Percentiles rank a stretch among this genome's conserved stretches.
These are phyloP conservation scores for Enteromius thamalakanensis DNA, from an alignment of 2,797 vertebrate species.

Conservation along the genomic window DNA sequence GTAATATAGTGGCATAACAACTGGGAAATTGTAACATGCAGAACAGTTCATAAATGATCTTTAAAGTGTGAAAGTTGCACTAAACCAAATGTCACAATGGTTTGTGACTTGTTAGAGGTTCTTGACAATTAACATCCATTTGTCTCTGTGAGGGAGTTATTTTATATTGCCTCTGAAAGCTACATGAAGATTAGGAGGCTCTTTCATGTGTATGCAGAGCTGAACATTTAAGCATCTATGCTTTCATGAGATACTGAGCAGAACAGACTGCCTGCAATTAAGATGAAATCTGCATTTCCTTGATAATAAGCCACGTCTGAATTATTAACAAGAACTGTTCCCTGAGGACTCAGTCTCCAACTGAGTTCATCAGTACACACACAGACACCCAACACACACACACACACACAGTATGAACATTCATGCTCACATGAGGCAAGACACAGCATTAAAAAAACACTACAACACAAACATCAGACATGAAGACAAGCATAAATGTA, in stretches of 20 bases:
- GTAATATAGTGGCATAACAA: not conserved
- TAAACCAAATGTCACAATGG: not conserved
- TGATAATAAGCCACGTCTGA: conserved; percentile 87
- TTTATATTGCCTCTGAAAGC: not conserved
- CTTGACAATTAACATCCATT: not conserved
- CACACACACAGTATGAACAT: conserved; percentile 54
- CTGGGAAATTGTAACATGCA: not conserved
- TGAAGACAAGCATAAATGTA: conserved; percentile 1
- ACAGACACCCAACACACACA: conserved; percentile 43
- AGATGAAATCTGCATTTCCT: conserved; percentile 85
- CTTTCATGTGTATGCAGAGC: not conserved
- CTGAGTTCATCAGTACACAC: conserved; percentile 76
- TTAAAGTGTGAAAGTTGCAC: not conserved
- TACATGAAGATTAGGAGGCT: not conserved
- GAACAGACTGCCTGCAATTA: conserved; percentile 85
- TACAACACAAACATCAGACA: conserved; percentile 24
- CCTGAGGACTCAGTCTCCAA: conserved; percentile 79
- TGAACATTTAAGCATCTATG: not conserved
- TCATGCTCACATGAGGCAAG: conserved; percentile 38
- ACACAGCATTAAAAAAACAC: conserved; percentile 29
- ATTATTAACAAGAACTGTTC: conserved; percentile 86
- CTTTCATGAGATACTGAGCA: conserved; percentile 66
- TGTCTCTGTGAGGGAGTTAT: not conserved
- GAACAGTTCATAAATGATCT: not conserved
- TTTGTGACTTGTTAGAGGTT: not conserved